Evolutionary conservation across 2,797 vertebrate genomes (phyloP), one percentile per base, ranked within the genome.

Genomic region (Sylvia borin): DNA sequence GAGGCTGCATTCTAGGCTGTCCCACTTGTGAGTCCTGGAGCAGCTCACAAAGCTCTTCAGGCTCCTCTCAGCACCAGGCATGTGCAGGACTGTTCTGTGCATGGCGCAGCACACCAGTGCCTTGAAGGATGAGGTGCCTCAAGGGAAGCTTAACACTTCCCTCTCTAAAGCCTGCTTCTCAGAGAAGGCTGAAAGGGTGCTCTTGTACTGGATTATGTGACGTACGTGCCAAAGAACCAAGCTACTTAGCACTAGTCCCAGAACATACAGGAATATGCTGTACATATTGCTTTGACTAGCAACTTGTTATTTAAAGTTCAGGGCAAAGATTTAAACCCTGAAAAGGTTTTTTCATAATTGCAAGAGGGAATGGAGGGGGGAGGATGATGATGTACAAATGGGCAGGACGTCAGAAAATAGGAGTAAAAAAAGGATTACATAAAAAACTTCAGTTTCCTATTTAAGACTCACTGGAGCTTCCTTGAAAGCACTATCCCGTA

Each of bases 271-370:
- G 83, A 81, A 84, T 76, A 70, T 26, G 21, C 62, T 87, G 31
- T 62, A 90, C 67, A 18, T 73, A 64, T 11, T 78, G 70, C 38
- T 72, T 93, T 95, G 91, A 86, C 88, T 77, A 72, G 34, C 51
- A 75, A 90, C 43, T 43, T 84, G 66, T 47, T 86, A 74, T 85
- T 91, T 85, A 90, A 95, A 92, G 82, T 68, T 94, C 88, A 86
- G 70, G 76, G 76, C 76, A 90, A 92, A 92, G 73, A 70, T 84
- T 90, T 92, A 88, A 95, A 68, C 22, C 38, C 62, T 48, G 42
- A 42, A 68, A 77, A 94, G 9, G 11, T 79, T 92, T 88, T 75
- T 66, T 93, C 3, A 7, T 82, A 76, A 65, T 47, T 92, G n/a
- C 10, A 34, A 19, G 18, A 0, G 13, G 6, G 10, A 31, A 7